phyloP scores from a whole-genome alignment of 2,113 vertebrate genomes.

The Elachura formosa region DNA sequence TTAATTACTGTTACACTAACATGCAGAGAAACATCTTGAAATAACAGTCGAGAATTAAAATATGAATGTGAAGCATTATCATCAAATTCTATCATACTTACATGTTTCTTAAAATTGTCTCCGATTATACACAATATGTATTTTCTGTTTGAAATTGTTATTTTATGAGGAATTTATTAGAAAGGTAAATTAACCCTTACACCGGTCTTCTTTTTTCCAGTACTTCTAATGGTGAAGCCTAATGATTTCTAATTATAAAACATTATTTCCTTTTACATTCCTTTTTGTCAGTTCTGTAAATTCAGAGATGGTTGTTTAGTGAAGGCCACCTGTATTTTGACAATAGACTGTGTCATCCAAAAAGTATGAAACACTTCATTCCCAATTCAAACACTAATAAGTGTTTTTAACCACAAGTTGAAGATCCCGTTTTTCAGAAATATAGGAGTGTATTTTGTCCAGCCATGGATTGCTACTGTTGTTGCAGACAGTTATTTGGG shows the following conservation, averaged over 20 bases:
- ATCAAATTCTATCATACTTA: background rate
- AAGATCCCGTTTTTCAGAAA: background rate
- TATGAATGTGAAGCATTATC: background rate
- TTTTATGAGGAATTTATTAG: background rate
- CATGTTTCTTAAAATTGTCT: background rate
- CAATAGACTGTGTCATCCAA: background rate
- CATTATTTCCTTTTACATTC: background rate
- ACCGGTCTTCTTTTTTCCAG: rapidly evolving
- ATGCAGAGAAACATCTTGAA: background rate
- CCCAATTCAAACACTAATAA: background rate
- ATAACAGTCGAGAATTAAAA: background rate
- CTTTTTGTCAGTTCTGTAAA: background rate
- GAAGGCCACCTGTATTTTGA: background rate
- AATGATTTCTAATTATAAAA: background rate
- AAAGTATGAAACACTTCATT: background rate
- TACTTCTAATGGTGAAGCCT: background rate
- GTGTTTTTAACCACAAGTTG: background rate
- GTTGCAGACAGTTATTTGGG: background rate
- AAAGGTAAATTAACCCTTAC: background rate
- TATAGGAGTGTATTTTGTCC: background rate
- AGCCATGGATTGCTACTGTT: background rate
- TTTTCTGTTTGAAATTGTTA: background rate
- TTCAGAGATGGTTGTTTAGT: background rate
- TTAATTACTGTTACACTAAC: background rate
- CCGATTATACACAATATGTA: background rate